Evolutionary conservation across 2,888 invertebrate species (phyloP), one percentile per base, ranked within the genome.

Genomic region (Drosophila glabriapex): DNA sequence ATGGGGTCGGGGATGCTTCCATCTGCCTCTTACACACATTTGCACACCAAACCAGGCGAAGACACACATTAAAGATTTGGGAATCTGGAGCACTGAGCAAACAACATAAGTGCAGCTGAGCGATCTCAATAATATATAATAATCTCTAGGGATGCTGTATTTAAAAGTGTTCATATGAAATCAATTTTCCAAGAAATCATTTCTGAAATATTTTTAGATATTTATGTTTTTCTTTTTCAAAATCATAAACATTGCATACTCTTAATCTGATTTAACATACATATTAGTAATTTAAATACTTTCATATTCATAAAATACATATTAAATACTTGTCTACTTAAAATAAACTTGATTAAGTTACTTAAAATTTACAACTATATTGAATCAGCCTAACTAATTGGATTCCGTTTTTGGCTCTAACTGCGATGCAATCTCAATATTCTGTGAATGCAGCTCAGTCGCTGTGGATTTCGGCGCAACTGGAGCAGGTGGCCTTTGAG

Each of bases 401-500:
- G n/a, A n/a, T 9, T 28, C 3, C 0, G 37, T 19, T 31, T 71
- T 71, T 9, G 52, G 16, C 14, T 33, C 52, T 46, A 53, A 22
- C 39, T n/a, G 16, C 10, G 71, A 56, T 22, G 37, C 53, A 16
- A 9, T 43, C 6, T 43, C 33, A 22, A 35, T 4, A 2, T 7
- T 33, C 2, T 50, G 5, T 10, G 33, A 46, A 28, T 43, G 39
- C 19, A n/a, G 6, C 9, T 49, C 43, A 9, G 10, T 9, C 14
- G 3, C 25, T 16, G 37, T 10, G 12, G 53, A 10, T 52, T 28
- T 66, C 2, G 59, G 4, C 16, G 33, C 22, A 63, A 9, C 28
- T 14, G 35, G 3, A 10, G 49, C 28, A 3, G 41, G 22, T 4
- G 61, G 64, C 16, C 29, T 75, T 6, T 35, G 83, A 62, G 53